Evolutionary conservation across 2,113 vertebrate genomes (phyloP).

Genomic region (Speoplatyrhinus poulsoni): DNA sequence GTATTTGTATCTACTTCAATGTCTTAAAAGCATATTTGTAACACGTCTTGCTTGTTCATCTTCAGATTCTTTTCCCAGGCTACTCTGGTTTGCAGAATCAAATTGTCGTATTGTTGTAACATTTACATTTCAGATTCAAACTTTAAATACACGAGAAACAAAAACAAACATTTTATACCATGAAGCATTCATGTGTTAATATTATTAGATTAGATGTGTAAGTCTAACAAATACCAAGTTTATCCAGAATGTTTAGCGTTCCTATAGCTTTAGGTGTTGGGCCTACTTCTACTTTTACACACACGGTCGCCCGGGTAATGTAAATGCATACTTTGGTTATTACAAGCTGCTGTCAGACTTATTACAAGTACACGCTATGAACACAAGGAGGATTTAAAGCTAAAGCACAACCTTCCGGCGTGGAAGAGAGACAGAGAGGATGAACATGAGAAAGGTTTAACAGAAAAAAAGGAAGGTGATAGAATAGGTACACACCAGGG

Average conservation of each 20-base stretch:
- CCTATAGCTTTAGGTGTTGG: conserved; percentile 35
- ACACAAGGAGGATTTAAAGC: conserved; percentile 65
- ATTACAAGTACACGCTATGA: conserved; percentile 48
- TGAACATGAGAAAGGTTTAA: conserved; percentile 37
- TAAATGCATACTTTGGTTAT: conserved; percentile 63
- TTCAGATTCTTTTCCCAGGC: too few relatives aligned
- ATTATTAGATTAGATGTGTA: background rate
- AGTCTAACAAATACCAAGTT: background rate
- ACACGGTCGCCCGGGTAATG: conserved; percentile 37
- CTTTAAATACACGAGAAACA: too few relatives aligned
- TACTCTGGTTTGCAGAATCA: background rate
- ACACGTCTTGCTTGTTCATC: too few relatives aligned
- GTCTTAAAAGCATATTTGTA: too few relatives aligned
- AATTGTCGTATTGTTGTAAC: too few relatives aligned
- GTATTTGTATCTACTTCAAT: too few relatives aligned
- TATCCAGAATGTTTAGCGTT: conserved; percentile 7
- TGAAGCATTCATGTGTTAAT: conserved; percentile 2
- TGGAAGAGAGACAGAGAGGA: conserved; percentile 35
- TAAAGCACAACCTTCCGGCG: conserved; percentile 49
- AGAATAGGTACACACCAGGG: conserved; percentile 22
- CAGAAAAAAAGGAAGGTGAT: conserved; percentile 39
- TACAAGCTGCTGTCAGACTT: conserved; percentile 67
- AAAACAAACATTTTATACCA: too few relatives aligned
- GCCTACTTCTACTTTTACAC: conserved; percentile 47
- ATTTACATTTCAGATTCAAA: too few relatives aligned